phyloP scores from a whole-genome alignment of 2,113 vertebrate genomes.

The Tenrec ecaudatus region DNA sequence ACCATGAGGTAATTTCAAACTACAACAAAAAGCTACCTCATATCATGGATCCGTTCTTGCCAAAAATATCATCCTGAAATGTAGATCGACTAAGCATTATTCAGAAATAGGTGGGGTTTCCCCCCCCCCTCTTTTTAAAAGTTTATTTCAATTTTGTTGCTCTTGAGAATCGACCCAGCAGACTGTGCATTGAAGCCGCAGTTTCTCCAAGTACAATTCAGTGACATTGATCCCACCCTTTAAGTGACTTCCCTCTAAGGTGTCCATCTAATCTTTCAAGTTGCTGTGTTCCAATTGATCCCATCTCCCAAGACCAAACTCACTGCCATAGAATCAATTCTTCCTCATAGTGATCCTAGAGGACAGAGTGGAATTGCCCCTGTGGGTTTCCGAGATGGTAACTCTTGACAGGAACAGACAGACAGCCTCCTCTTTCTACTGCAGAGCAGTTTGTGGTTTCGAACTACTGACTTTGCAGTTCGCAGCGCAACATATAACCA shows the following conservation, averaged over 20 bases:
- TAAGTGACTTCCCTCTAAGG: neutral
- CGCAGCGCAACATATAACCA: too few species aligned
- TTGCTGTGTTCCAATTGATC: too few species aligned
- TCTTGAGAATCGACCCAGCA: neutral
- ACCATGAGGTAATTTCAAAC: constrained; percentile 78
- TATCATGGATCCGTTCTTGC: constrained; percentile 57
- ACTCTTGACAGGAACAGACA: too few species aligned
- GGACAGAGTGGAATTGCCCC: too few species aligned
- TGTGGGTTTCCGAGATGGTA: too few species aligned
- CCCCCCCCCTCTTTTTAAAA: neutral
- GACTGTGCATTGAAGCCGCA: neutral
- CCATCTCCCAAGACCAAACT: neutral
- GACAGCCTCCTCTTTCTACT: too few species aligned
- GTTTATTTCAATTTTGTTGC: neutral
- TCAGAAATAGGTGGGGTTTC: neutral
- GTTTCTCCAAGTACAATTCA: neutral
- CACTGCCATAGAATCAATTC: neutral
- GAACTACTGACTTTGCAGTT: too few species aligned
- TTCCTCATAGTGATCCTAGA: neutral
- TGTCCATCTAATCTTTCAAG: neutral
- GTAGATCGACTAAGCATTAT: neutral
- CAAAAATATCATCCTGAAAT: constrained; percentile 73
- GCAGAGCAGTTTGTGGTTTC: too few species aligned
- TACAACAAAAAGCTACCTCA: constrained; percentile 74
- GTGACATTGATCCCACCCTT: neutral